Base-by-base conservation (phyloP, 2,888 invertebrate genomes). In the Spatulosminthurus flaviceps region DNA sequence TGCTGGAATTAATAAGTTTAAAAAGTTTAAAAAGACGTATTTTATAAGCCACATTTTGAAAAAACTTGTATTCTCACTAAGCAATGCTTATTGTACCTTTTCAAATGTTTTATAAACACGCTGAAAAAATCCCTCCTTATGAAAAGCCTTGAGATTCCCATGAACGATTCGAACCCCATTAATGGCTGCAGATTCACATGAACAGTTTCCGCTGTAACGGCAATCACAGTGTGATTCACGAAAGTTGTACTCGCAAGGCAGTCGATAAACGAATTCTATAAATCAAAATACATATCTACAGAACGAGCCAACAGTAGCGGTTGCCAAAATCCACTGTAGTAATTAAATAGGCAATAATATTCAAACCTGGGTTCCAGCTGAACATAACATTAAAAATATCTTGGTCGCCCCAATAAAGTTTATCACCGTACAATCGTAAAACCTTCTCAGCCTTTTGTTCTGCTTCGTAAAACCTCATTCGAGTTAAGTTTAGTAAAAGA, bases 161-260 rank as follows among this genome's bases (percentile, higher is more conserved):
- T 98, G 98, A 70, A 97, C 87, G 9, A 97, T 90, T 82, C 92
- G 90, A n/a, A 95, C 92, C 0, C 97, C 97, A 34, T 90, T 87
- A 76, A 89, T 88, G 80, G 93, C 91, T 0, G 93, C 94, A 7
- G 89, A 87, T 70, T 91, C 90, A 88, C 97, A 97, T 4, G 28
- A 26, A 9, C 67, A 66, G 42, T 61, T 34, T 28, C 42, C 79
- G 26, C 42, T 42, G 87, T 93, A 94, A 88, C 93, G 94, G 87
- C 97, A 98, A 94, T 95, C 95, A 88, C 98, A 98, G 88, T 97
- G 97, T 89, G 98, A 97, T 0, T 96, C 93, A 73, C 97, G 92
- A 88, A 94, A 97, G 88, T 98, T 98, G 89, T 93, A 95, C 81
- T 93, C 91, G 87, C 97, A 98, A 0, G 93, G 91, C 87, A 95